Conservation (phyloP, 2,888 invertebrate species). For the Eubasilissa splendida region DNA sequence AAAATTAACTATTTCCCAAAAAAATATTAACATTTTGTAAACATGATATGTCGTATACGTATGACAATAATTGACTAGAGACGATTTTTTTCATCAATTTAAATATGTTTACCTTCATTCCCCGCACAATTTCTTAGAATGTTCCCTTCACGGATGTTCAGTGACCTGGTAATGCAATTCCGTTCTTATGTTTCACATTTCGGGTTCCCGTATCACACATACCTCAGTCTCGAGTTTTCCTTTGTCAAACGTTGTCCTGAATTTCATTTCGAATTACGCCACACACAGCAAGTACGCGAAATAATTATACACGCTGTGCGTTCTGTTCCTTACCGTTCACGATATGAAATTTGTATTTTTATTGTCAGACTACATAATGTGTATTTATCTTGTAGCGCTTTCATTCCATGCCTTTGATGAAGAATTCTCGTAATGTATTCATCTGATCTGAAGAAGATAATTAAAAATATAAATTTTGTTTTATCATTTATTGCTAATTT, state of each 20-base stretch:
- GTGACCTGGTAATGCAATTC: conserved; percentile 19
- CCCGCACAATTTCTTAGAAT: conserved; percentile 18
- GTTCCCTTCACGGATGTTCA: conserved; percentile 12
- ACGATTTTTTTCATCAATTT: no score
- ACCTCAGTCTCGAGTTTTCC: conserved; percentile 10
- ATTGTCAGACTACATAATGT: no score
- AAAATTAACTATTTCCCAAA: no score
- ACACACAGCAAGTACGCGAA: neutral
- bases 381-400: no score
- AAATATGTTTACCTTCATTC: neutral
- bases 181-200: conserved; percentile 13
- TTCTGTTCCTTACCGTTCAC: neutral
- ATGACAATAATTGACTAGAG: no score
- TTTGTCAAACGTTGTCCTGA: conserved; percentile 8
- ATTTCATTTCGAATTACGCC: neutral
- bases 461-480: no score
- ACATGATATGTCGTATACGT: no score
- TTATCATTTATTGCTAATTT: no score
- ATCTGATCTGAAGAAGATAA: no score
- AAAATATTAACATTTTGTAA: no score
- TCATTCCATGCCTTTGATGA: no score
- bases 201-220: neutral
- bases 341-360: conserved; percentile 5
- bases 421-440: no score
- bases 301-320: neutral